Percentiles rank a stretch among this genome's conserved stretches.
phyloP scores from a whole-genome alignment of 2,113 vertebrate genomes.

The Ptilorrhoa leucosticta region DNA sequence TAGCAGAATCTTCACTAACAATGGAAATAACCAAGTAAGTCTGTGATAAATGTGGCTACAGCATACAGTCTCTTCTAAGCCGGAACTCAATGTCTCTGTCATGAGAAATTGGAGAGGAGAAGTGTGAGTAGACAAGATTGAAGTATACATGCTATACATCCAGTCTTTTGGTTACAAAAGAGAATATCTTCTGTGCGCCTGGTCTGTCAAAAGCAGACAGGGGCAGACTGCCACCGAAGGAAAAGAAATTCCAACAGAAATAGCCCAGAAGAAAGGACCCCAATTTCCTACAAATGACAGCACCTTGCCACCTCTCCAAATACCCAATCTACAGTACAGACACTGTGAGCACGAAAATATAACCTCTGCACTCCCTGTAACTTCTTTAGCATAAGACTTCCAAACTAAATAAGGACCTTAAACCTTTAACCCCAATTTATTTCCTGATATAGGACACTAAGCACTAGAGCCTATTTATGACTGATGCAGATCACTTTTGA shows the following conservation, averaged over 20 bases:
- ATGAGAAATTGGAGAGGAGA: not conserved
- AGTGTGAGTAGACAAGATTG: not conserved
- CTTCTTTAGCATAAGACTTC: not conserved
- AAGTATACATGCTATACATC: fast-evolving
- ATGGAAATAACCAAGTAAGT: not conserved
- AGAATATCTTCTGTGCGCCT: fast-evolving
- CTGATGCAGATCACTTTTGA: not conserved
- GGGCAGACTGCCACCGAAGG: not conserved
- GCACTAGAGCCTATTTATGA: not conserved
- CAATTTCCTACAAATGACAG: not conserved
- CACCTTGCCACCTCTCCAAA: not conserved
- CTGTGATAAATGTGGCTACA: not conserved
- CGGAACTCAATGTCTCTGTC: not conserved
- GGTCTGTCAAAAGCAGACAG: not conserved
- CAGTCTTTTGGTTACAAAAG: not conserved
- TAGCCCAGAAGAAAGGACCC: not conserved
- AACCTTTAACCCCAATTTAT: not conserved
- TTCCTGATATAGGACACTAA: not conserved
- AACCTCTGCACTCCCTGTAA: not conserved
- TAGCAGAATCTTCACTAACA: not conserved
- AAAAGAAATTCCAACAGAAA: not conserved
- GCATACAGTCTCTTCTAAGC: not conserved
- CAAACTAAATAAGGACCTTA: not conserved
- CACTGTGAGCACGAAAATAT: not conserved
- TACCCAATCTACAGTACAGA: not conserved